These are phyloP conservation scores for Campylomormyrus tamandua DNA, from an alignment of 2,113 vertebrate species.

Conservation along the genomic window DNA sequence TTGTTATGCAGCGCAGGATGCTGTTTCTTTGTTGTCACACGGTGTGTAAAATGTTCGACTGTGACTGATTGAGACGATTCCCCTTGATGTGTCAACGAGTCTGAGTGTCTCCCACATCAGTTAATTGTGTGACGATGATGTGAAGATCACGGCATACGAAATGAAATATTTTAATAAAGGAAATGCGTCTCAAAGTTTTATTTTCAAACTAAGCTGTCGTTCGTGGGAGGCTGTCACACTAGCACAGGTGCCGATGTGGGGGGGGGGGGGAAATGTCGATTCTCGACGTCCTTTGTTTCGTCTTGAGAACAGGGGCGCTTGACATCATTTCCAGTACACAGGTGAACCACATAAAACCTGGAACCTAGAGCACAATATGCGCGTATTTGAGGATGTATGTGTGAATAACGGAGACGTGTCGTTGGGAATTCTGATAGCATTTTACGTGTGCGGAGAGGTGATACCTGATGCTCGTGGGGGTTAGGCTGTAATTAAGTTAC, in stretches of 20 bases:
- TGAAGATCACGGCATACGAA: not conserved
- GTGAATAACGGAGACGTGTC: not conserved
- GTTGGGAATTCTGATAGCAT: not conserved
- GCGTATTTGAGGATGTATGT: not conserved
- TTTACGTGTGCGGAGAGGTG: not conserved
- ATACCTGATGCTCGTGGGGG: not conserved
- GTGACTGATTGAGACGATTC: not conserved
- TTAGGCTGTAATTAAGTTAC: not conserved
- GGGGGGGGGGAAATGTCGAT: not conserved
- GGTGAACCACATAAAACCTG: not conserved
- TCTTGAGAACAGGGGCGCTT: not conserved
- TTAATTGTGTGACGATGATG: not conserved
- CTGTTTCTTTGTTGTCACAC: conserved; percentile 3
- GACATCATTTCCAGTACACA: not conserved
- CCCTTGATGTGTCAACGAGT: not conserved
- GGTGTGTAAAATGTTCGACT: not conserved
- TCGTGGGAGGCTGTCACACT: not conserved
- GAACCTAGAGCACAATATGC: not conserved
- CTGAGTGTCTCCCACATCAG: not conserved
- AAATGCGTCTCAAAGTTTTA: not conserved
- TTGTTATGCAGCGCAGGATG: not conserved
- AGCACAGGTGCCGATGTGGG: not conserved
- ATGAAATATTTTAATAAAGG: not conserved
- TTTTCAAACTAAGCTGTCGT: not conserved
- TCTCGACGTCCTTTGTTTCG: not conserved